phyloP scores from a whole-genome alignment of 2,113 vertebrate genomes.

The Ploceus nigricollis region DNA sequence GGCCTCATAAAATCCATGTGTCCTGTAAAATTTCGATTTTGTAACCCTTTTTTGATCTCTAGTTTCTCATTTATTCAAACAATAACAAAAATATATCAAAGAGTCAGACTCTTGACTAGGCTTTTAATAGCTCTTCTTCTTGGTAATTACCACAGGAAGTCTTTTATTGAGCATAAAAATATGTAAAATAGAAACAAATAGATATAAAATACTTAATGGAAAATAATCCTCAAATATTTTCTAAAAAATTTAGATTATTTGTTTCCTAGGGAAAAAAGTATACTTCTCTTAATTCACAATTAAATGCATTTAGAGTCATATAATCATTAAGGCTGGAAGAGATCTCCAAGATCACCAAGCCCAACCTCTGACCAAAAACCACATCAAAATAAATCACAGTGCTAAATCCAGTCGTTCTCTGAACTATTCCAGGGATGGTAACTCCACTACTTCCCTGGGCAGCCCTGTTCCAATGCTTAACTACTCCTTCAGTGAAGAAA shows the following conservation, averaged over 20 bases:
- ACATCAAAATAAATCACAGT: background rate
- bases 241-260: background rate
- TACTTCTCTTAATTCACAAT: background rate
- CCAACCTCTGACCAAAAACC: background rate
- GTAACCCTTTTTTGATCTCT: background rate
- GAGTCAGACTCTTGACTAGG: background rate
- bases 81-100: background rate
- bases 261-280: background rate
- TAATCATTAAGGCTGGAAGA: background rate
- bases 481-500: no score
- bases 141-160: background rate
- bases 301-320: background rate
- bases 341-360: background rate
- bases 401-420: background rate
- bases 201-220: background rate
- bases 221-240: background rate
- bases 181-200: background rate
- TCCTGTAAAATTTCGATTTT: background rate
- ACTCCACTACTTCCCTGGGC: no score
- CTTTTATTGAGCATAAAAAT: background rate
- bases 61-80: background rate
- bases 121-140: background rate
- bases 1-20: background rate
- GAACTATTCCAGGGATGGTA: background rate
- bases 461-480: background rate